Conservation (phyloP, 2,113 vertebrate species). For the Riparia riparia region DNA sequence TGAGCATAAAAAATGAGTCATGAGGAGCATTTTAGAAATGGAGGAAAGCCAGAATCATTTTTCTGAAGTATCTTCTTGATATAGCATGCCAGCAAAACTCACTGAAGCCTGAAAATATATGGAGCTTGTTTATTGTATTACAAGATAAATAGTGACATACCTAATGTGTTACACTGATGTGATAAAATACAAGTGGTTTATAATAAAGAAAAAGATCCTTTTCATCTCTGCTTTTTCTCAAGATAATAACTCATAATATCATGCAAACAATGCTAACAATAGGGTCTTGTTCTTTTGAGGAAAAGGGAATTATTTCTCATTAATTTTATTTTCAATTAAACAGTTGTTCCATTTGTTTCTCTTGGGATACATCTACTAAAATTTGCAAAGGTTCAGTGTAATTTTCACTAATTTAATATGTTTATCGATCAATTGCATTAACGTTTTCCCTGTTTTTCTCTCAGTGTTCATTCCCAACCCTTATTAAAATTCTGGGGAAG, state of each 20-base stretch:
- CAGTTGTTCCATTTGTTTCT: background rate
- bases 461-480: background rate
- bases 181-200: background rate
- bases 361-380: background rate
- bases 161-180: background rate
- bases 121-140: background rate
- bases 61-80: background rate
- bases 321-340: slow-evolving; percentile 25
- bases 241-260: background rate
- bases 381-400: background rate
- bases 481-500: background rate
- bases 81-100: background rate
- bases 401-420: background rate
- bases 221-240: background rate
- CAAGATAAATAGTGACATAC: background rate
- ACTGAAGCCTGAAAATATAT: slow-evolving; percentile 21
- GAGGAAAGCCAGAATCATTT: background rate
- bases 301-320: slow-evolving; percentile 11
- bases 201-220: background rate
- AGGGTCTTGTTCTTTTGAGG: background rate
- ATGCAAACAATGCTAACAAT: background rate
- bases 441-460: background rate
- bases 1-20: background rate
- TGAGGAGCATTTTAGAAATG: background rate
- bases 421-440: background rate